Percentiles rank a stretch among this genome's conserved stretches.
These are phyloP conservation scores for Dallia pectoralis DNA, from an alignment of 2,797 vertebrate genomes.

Conservation along the genomic window DNA sequence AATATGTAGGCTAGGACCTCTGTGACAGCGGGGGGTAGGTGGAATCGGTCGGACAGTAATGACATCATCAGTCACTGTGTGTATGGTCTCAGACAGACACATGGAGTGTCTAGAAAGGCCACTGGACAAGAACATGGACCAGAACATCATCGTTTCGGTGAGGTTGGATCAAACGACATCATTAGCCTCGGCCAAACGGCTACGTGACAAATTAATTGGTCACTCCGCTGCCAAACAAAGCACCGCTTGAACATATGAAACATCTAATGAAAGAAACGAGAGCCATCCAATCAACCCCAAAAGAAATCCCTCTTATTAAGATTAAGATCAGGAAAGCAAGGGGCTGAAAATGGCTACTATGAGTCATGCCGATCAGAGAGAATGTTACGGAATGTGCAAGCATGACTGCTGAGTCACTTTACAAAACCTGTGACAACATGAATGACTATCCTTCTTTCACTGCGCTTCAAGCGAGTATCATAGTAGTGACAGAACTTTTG, in stretches of 20 bases:
- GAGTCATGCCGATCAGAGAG: not conserved
- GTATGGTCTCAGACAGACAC: constrained; percentile 41
- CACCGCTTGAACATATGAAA: not conserved
- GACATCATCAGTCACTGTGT: constrained; percentile 61
- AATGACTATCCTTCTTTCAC: not conserved
- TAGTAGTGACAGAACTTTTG: not conserved
- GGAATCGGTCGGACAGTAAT: constrained; percentile 43
- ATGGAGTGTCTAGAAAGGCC: constrained; percentile 33
- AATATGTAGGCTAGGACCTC: not conserved
- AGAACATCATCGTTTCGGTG: not conserved
- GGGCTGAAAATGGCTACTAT: not conserved
- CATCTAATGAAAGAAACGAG: not conserved
- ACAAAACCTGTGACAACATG: constrained; percentile 1
- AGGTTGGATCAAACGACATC: not conserved
- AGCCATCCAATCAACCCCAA: not conserved
- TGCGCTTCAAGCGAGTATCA: constrained; percentile 3
- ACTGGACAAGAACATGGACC: constrained; percentile 11
- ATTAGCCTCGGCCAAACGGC: not conserved
- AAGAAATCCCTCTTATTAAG: not conserved
- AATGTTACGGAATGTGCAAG: not conserved
- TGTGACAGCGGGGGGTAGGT: constrained; percentile 56
- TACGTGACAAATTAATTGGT: not conserved
- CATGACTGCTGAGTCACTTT: not conserved
- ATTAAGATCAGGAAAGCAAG: not conserved
- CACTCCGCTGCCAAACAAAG: not conserved